phyloP scores from a whole-genome alignment of 1,140 invertebrate species.

The Lamellibrachia luymesi region DNA sequence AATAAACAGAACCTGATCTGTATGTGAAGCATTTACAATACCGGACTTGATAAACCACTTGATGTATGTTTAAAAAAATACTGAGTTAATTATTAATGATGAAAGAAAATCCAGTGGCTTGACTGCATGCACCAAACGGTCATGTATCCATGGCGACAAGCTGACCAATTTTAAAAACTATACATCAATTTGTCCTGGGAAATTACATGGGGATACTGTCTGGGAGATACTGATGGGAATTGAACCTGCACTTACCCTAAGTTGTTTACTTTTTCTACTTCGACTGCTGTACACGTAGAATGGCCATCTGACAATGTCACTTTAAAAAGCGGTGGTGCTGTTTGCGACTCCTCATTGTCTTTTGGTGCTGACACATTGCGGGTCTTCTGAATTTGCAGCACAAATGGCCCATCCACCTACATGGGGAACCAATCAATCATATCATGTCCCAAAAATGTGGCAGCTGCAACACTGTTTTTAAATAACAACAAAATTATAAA shows the following conservation, averaged over 20 bases:
- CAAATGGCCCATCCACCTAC: constrained; percentile 68
- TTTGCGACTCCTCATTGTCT: constrained; percentile 79
- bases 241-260: constrained; percentile 60
- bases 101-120: no score
- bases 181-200: no score
- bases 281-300: constrained; percentile 72
- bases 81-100: no score
- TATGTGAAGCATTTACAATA: no score
- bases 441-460: not conserved
- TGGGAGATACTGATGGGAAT: not conserved
- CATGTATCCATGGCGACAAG: no score
- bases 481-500: not conserved
- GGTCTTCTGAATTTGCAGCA: constrained; percentile 84
- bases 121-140: no score
- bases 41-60: no score
- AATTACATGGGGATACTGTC: not conserved
- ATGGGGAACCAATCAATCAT: constrained; percentile 17
- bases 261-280: constrained; percentile 60
- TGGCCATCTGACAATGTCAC: constrained; percentile 82
- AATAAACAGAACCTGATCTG: no score
- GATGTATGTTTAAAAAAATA: no score
- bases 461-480: not conserved
- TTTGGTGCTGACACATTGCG: constrained; percentile 87
- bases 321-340: constrained; percentile 78
- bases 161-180: no score